Conservation (phyloP, 2,888 invertebrate species). For the Amphipoea lucens region DNA sequence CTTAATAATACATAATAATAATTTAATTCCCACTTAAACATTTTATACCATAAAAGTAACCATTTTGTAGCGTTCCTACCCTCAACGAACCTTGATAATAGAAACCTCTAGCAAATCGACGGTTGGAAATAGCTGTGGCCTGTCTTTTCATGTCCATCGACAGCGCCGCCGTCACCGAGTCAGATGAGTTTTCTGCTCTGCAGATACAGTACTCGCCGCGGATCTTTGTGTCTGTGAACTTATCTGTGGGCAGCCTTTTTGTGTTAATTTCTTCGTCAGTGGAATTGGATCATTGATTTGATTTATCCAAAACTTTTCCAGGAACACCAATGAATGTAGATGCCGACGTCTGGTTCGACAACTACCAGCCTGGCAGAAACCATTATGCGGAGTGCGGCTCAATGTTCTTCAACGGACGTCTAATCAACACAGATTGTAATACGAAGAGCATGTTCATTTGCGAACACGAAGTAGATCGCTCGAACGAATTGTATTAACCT, state of each 20-base stretch:
- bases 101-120: background rate
- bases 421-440: constrained; percentile 77
- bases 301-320: background rate
- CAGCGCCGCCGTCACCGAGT: background rate
- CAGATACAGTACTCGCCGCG: no score
- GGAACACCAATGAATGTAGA: constrained; percentile 5
- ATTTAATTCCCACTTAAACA: background rate
- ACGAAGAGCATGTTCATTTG: constrained; percentile 80
- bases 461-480: constrained; percentile 66
- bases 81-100: background rate
- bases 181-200: background rate
- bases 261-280: background rate
- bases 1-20: background rate
- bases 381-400: constrained; percentile 76
- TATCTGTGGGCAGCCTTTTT: background rate
- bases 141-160: background rate
- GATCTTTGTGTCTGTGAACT: background rate
- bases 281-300: background rate
- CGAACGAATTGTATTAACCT: background rate
- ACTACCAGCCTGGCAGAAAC: background rate
- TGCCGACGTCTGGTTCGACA: background rate
- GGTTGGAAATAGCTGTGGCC: background rate
- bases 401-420: constrained; percentile 79
- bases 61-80: background rate
- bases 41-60: background rate